Evolutionary conservation across 1,140 invertebrate species (phyloP).

Genomic region (Zaprionus davidi): DNA sequence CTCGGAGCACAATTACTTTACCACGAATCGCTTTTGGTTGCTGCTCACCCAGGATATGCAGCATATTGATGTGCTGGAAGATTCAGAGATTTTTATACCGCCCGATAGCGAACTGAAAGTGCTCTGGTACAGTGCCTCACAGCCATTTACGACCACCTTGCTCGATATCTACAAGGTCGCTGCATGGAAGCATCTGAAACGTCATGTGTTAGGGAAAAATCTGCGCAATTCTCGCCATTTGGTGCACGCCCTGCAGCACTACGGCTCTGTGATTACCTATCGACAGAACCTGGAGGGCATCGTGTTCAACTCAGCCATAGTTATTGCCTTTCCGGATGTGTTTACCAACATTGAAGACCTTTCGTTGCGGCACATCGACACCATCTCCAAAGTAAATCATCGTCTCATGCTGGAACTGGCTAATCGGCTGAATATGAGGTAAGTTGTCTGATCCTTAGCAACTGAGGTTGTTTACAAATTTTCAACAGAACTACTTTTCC

Average conservation of each 20-base stretch:
- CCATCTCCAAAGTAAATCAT: constrained; percentile 85
- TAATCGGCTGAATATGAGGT: constrained; percentile 85
- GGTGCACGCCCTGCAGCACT: constrained; percentile 51
- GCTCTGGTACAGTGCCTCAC: constrained; percentile 18
- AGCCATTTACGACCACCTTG: constrained; percentile 44
- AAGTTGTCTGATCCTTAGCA: neutral
- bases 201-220: constrained; percentile 35
- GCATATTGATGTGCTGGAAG: constrained; percentile 59
- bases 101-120: constrained; percentile 73
- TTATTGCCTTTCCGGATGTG: constrained; percentile 83
- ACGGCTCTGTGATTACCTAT: constrained; percentile 72
- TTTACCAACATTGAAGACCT: constrained; percentile 83
- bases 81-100: constrained; percentile 71
- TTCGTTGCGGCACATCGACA: constrained; percentile 85
- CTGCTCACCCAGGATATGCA: constrained; percentile 47
- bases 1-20: constrained; percentile 75
- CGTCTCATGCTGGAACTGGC: constrained; percentile 84
- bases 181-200: constrained; percentile 55
- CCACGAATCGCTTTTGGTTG: constrained; percentile 78
- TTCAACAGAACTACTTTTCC: too few relatives aligned
- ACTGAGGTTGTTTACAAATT: too few relatives aligned
- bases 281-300: constrained; percentile 76
- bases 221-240: constrained; percentile 48
- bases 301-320: constrained; percentile 70
- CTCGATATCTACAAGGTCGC: constrained; percentile 75